Percentiles rank a stretch among this genome's conserved stretches.
Conservation (phyloP, 2,113 vertebrate genomes). For the Phylloscopus trochilus region DNA sequence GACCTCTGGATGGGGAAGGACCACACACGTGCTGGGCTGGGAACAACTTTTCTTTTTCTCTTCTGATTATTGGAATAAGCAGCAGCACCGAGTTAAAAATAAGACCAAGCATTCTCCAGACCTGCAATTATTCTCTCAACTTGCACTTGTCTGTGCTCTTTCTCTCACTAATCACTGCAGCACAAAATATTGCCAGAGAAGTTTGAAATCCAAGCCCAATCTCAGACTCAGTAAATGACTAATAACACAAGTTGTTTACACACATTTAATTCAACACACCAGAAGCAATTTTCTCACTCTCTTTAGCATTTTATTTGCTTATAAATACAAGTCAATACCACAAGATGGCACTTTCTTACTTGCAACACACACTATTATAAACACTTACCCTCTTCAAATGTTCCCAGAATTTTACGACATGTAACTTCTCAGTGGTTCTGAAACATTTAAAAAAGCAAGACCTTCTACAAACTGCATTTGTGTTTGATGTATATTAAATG, state of each 20-base stretch:
- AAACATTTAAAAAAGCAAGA: slow-evolving; percentile 81
- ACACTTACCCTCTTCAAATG: slow-evolving; percentile 73
- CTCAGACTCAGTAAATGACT: neutral
- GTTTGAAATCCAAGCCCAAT: neutral
- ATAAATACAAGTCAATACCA: slow-evolving; percentile 82
- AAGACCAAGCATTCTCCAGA: neutral
- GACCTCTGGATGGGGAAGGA: neutral
- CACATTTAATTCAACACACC: slow-evolving; percentile 50
- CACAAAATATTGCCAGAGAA: neutral
- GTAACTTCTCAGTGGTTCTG: slow-evolving; percentile 52
- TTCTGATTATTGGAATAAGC: neutral
- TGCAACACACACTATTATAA: slow-evolving; percentile 73
- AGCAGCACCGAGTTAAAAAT: neutral
- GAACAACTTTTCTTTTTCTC: neutral
- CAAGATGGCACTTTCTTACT: slow-evolving; percentile 82
- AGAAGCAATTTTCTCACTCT: slow-evolving; percentile 58
- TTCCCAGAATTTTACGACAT: slow-evolving; percentile 64
- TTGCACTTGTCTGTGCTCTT: neutral
- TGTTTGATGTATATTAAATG: slow-evolving; percentile 77
- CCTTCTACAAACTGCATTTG: slow-evolving; percentile 71
- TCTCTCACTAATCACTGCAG: neutral
- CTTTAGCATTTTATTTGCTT: slow-evolving; percentile 80
- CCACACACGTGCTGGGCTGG: neutral
- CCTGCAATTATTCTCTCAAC: neutral
- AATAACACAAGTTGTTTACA: slow-evolving; percentile 8